A percentile compares a stretch with the other conserved stretches of the same genome.
Evolutionary conservation across 2,888 invertebrate genomes (phyloP).

Genomic region (Pseudococcus longispinus): DNA sequence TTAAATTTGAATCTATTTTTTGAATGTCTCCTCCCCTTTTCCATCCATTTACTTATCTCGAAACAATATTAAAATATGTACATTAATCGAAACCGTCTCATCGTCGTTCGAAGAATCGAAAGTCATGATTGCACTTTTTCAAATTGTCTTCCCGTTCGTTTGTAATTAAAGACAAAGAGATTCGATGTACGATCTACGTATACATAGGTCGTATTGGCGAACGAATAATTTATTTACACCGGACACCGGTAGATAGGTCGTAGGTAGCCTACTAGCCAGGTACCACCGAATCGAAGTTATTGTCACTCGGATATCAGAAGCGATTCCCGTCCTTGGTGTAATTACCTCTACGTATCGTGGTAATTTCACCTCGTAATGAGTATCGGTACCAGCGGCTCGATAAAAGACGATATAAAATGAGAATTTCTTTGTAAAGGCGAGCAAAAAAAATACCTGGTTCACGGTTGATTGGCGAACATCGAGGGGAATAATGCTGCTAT

Average conservation of each 20-base stretch:
- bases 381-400: not conserved
- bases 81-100: no score
- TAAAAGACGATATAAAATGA: not conserved
- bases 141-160: not conserved
- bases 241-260: not conserved
- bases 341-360: conserved; percentile 13
- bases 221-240: not conserved
- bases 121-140: not conserved
- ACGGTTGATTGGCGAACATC: not conserved
- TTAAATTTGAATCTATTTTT: no score
- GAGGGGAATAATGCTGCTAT: not conserved
- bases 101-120: no score
- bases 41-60: no score
- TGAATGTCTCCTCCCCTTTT: no score
- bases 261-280: no score
- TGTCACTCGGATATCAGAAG: not conserved
- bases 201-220: not conserved
- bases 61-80: no score
- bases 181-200: not conserved
- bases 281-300: not conserved
- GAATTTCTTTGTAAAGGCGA: not conserved
- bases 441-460: conserved; percentile 14
- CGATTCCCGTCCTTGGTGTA: not conserved
- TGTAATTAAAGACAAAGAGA: not conserved
- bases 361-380: conserved; percentile 28